Base-by-base conservation (phyloP, 2,888 invertebrate genomes). In the Eristalis pertinax region DNA sequence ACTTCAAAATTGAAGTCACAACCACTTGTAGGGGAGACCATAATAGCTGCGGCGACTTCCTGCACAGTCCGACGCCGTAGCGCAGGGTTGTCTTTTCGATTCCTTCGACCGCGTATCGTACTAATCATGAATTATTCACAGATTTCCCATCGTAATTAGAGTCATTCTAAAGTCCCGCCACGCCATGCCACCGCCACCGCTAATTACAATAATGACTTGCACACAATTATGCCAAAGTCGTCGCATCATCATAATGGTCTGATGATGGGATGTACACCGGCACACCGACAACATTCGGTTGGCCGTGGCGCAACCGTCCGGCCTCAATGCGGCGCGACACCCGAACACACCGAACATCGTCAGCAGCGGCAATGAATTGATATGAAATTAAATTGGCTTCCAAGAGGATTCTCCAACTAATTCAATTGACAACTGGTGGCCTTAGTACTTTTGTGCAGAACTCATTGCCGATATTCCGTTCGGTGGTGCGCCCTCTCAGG, bases 151-250 rank as follows among this genome's bases (percentile, higher is more conserved):
- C 43, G 62, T 69, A 81, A 81, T 81, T 74, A 81, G 63, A 81
- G 50, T 29, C 74, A 68, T 68, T 73, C 68, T 74, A 63, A 74
- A 74, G 50, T 50, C 29, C 63, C 38, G 10, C 24, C 62, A 38
- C n/a, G 26, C 68, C 62, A 63, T n/a, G n/a, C 35, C 67, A 62
- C 73, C 10, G 32, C 68, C 62, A 56, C 43, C 67, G 62, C 73
- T 80, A 80, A 80, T 80, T 74, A 62, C 62, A 24, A 73, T 69
- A 80, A 74, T 80, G 68, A 69, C 68, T 58, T 68, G 68, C 74
- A 74, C 68, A 41, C 63, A 74, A 74, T 80, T 80, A 80, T 68
- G 35, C 67, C 38, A 72, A 72, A 32, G 67, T 26, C 58, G 67
- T 62, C 73, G 73, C 65, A 62, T 43, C 73, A 73, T 63, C 74